These are phyloP conservation scores for Pampus argenteus DNA, from an alignment of 2,797 vertebrate genomes.

Conservation along the genomic window DNA sequence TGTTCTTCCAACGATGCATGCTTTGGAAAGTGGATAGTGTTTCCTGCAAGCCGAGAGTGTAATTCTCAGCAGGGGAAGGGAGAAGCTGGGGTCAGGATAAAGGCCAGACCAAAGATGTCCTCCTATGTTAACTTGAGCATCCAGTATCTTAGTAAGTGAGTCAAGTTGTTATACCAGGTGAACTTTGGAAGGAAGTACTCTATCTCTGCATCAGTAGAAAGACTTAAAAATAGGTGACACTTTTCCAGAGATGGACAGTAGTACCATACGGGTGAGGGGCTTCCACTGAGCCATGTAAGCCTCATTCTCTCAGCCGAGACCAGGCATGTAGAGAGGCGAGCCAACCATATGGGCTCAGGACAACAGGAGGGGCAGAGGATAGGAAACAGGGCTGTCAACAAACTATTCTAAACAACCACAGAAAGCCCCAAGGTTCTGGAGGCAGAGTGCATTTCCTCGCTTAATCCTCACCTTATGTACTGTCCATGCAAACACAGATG, in stretches of 20 bases:
- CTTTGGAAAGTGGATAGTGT: conserved; percentile 57
- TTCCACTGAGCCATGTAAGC: conserved; percentile 69
- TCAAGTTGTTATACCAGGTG: neutral
- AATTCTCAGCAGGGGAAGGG: conserved; percentile 44
- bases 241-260: conserved; percentile 68
- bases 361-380: conserved; percentile 71
- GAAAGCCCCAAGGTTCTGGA: conserved; percentile 56
- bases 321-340: conserved; percentile 57
- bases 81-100: conserved; percentile 48
- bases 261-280: conserved; percentile 63
- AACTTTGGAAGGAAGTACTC: neutral
- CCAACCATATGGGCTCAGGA: conserved; percentile 71
- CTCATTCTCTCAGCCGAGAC: conserved; percentile 60
- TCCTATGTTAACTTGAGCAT: conserved; percentile 19
- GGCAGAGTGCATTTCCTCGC: conserved; percentile 49
- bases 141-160: neutral
- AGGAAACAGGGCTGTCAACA: conserved; percentile 78
- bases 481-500: conserved; percentile 49
- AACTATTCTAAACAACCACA: conserved; percentile 77
- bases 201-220: neutral
- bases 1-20: conserved; percentile 49
- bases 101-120: conserved; percentile 53
- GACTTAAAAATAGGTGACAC: conserved; percentile 18
- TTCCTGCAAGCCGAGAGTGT: conserved; percentile 56
- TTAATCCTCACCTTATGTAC: conserved; percentile 74